phyloP scores from a whole-genome alignment of 2,113 vertebrate genomes.

The Pseudorhombus dupliciocellatus region DNA sequence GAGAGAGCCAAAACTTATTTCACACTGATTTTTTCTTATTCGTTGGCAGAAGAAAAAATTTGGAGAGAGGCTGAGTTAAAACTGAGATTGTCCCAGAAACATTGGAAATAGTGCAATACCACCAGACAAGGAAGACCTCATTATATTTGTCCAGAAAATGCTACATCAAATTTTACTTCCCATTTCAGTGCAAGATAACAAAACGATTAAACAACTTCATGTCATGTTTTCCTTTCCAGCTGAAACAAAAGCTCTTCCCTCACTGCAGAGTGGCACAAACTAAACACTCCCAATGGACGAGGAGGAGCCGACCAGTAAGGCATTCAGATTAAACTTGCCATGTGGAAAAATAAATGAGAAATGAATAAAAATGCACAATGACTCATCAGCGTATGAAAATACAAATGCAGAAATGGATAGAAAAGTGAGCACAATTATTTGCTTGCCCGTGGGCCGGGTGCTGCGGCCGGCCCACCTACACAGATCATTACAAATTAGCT shows the following conservation, averaged over 20 bases:
- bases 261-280: slow-evolving; percentile 37
- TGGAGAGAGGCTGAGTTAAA: slow-evolving; percentile 54
- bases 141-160: slow-evolving; percentile 71
- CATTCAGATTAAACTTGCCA: slow-evolving; percentile 33
- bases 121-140: slow-evolving; percentile 89
- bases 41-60: slow-evolving; percentile 63
- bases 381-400: slow-evolving; percentile 67
- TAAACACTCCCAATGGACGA: slow-evolving; percentile 9
- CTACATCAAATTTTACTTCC: slow-evolving; percentile 74
- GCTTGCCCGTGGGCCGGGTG: slow-evolving; percentile 29
- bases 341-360: slow-evolving; percentile 10
- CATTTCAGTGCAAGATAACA: slow-evolving; percentile 74
- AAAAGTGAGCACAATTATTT: slow-evolving; percentile 68
- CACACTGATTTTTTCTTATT: slow-evolving; percentile 9
- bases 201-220: slow-evolving; percentile 15
- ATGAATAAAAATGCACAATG: slow-evolving; percentile 50
- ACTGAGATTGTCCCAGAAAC: slow-evolving; percentile 80
- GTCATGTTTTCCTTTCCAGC: slow-evolving; percentile 52
- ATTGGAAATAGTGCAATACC: slow-evolving; percentile 90
- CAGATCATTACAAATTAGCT: slow-evolving; percentile 62
- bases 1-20: slow-evolving; percentile 9
- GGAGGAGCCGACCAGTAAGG: slow-evolving; percentile 19
- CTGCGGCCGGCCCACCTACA: slow-evolving; percentile 21
- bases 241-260: slow-evolving; percentile 58
- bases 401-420: slow-evolving; percentile 65